Percentiles rank a stretch among this genome's conserved stretches.
Conservation (phyloP, 1,140 invertebrate species). For the Pogonus chalceus region DNA sequence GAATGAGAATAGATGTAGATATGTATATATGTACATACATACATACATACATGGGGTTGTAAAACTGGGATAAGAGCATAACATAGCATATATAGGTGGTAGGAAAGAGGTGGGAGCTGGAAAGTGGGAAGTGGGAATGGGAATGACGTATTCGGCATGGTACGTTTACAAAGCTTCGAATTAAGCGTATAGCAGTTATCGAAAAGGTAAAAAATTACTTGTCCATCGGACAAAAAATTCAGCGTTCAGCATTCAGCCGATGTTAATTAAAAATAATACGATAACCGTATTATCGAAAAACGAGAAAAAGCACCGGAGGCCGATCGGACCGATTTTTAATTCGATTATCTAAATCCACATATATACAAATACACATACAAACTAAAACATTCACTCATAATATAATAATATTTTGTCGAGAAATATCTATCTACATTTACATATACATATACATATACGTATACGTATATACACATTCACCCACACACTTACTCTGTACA, state of each 20-base stretch:
- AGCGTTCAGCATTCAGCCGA: not conserved
- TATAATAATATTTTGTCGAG: no score
- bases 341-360: slow-evolving; percentile 2
- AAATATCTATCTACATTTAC: not conserved
- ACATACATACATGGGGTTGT: no score
- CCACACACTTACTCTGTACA: not conserved
- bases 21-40: no score
- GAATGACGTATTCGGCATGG: no score
- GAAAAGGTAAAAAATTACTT: slow-evolving; percentile 7
- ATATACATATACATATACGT: not conserved
- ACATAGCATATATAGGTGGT: no score
- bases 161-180: slow-evolving; percentile 5
- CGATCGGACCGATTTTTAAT: not conserved
- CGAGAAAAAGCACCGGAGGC: not conserved
- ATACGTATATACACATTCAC: not conserved
- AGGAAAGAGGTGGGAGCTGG: no score
- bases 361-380: not conserved
- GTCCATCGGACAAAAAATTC: slow-evolving; percentile 4
- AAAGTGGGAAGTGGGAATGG: no score
- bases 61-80: no score
- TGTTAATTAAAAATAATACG: slow-evolving; percentile 8
- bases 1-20: no score
- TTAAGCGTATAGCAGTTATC: slow-evolving; percentile 6
- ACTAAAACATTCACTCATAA: no score
- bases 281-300: slow-evolving; percentile 6